Evolutionary conservation across 2,113 vertebrate species (phyloP).

Genomic region (Syngnathus typhle): DNA sequence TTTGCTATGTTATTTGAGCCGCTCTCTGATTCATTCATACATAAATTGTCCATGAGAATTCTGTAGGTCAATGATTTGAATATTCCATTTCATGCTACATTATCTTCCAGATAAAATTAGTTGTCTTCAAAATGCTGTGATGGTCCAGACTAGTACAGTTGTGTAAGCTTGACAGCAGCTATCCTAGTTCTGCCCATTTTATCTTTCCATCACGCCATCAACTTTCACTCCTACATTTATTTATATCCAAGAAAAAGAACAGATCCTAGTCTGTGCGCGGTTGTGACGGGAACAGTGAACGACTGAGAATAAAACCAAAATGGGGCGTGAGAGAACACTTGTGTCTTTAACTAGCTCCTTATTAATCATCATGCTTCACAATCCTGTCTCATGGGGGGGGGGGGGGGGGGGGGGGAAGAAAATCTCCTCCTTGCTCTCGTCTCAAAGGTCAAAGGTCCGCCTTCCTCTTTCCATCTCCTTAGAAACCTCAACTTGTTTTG

Average conservation of each 20-base stretch:
- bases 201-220: slow-evolving; percentile 2
- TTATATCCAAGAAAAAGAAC: not conserved
- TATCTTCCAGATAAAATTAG: slow-evolving; percentile 31
- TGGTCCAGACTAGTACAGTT: slow-evolving; percentile 3
- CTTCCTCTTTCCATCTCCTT: slow-evolving; percentile 10
- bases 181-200: not conserved
- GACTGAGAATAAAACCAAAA: not conserved
- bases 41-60: slow-evolving; percentile 21
- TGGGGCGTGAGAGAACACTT: not conserved
- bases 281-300: slow-evolving; percentile 9
- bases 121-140: slow-evolving; percentile 19
- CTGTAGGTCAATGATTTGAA: slow-evolving; percentile 28
- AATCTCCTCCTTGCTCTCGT: slow-evolving; percentile 24
- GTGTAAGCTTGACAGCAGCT: not conserved
- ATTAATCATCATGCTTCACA: slow-evolving; percentile 21
- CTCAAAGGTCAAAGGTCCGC: slow-evolving; percentile 33
- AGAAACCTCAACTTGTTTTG: slow-evolving; percentile 27
- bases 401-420: slow-evolving; percentile 1
- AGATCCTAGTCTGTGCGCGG: not conserved
- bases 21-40: not conserved
- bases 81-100: slow-evolving; percentile 26
- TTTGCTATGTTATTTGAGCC: slow-evolving; percentile 3
- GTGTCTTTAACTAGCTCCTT: slow-evolving; percentile 20
- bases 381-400: slow-evolving; percentile 39
- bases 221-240: not conserved